Evolutionary conservation across 2,113 vertebrate species (phyloP).

Genomic region (Mola mola): DNA sequence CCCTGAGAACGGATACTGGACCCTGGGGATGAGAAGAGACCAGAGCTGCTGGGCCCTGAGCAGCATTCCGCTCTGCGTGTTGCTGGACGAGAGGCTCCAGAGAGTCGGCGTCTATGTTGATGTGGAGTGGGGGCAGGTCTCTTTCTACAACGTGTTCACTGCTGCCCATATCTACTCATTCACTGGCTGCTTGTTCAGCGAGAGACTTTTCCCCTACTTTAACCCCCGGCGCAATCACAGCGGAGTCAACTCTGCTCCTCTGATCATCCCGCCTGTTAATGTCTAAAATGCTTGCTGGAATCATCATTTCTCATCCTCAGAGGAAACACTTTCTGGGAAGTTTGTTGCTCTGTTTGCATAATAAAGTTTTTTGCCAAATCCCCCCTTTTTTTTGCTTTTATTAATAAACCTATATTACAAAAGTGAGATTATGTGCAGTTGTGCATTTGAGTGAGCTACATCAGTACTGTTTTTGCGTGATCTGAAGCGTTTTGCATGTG

Average conservation of each 20-base stretch:
- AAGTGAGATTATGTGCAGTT: too few species aligned
- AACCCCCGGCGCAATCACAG: constrained; percentile 70
- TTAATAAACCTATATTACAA: too few species aligned
- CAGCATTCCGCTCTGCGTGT: constrained; percentile 62
- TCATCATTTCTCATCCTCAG: neutral
- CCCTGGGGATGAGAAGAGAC: constrained; percentile 62
- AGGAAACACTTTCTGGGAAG: neutral
- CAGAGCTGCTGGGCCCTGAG: constrained; percentile 67
- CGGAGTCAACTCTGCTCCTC: constrained; percentile 64
- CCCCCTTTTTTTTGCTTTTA: constrained; percentile 1
- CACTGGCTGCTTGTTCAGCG: constrained; percentile 80
- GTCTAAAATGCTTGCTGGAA: constrained; percentile 15
- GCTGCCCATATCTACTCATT: constrained; percentile 84
- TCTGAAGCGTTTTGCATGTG: constrained; percentile 24
- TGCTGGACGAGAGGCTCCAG: constrained; percentile 72
- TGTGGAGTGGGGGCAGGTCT: constrained; percentile 82
- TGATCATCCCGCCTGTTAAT: constrained; percentile 60
- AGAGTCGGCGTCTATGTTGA: constrained; percentile 86
- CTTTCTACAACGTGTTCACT: constrained; percentile 82
- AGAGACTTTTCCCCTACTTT: constrained; percentile 84
- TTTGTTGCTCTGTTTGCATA: constrained; percentile 29
- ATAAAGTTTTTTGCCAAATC: constrained; percentile 61
- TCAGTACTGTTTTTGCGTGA: neutral
- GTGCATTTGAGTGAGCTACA: neutral
- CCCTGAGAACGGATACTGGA: constrained; percentile 77